Evolutionary conservation across 2,888 invertebrate genomes (phyloP), one percentile per base, ranked within the genome.

Genomic region (Mesoligia furuncula): DNA sequence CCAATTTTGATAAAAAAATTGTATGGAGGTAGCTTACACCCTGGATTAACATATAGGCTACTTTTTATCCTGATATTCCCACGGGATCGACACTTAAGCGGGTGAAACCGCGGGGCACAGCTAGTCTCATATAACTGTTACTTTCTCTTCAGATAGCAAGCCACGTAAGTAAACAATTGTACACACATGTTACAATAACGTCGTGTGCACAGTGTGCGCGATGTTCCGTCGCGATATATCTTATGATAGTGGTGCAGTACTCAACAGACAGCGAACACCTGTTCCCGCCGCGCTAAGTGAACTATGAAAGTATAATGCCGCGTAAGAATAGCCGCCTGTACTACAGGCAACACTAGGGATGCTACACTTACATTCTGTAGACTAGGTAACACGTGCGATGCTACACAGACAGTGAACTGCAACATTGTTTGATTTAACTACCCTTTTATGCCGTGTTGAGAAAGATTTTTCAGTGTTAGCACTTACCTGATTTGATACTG

Each of bases 251-350:
- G 39, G 48, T 67, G 85, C 65, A 61, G 79, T 66, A 59, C 71
- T 72, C 73, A 59, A 57, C 71, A 66, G 79, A 65, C 83, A 39
- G n/a, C 39, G 71, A 61, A 54, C 84, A 83, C 79, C 84, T 84
- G 86, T 76, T 81, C 77, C 66, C 59, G 65, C 71, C 59, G 31
- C 69, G 68, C 85, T 84, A 84, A 85, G 80, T 85, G 87, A 73
- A 80, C 87, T 84, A 80, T 85, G 87, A 84, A 86, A 84, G 69
- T 80, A 71, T 85, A 86, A 86, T 80, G 84, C n/a, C 57, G n/a
- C 59, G 64, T 72, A 82, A 81, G 72, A 76, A 85, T 48, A 66
- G 62, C 72, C 48, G 48, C 27, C 39, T 42, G 51, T 15, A 31
- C n/a, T n/a, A 64, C 31, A 31, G 39, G 36, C 13, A 27, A 51